Evolutionary conservation across 2,888 invertebrate genomes (phyloP).

Genomic region (Aporophyla nigra): DNA sequence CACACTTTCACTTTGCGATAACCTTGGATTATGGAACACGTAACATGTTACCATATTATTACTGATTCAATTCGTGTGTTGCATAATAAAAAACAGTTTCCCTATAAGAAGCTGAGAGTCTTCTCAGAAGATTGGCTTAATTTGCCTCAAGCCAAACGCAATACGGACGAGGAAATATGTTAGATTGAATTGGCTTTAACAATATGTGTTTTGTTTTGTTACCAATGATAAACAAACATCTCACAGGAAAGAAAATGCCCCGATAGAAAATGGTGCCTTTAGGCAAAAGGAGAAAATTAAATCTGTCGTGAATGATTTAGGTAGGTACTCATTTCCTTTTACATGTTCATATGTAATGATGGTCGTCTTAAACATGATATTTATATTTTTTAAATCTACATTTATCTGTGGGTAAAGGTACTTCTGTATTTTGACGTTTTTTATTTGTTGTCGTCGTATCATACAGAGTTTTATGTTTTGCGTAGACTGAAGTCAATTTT

Average conservation of each 20-base stretch:
- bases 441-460: neutral
- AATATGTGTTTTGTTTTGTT: constrained; percentile 17
- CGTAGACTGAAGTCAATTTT: neutral
- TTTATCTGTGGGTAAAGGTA: neutral
- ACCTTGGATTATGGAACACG: constrained; percentile 84
- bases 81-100: constrained; percentile 57
- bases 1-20: constrained; percentile 82
- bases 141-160: constrained; percentile 28
- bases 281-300: neutral
- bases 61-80: constrained; percentile 64
- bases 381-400: neutral
- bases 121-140: constrained; percentile 30
- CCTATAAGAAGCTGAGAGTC: constrained; percentile 18
- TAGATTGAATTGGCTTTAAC: neutral
- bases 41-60: constrained; percentile 78
- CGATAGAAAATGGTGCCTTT: neutral
- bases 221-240: neutral
- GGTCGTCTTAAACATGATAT: neutral
- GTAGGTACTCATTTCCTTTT: neutral
- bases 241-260: neutral
- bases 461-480: neutral
- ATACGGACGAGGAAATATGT: neutral
- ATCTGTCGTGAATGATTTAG: neutral
- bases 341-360: neutral
- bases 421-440: neutral